Evolutionary conservation across 2,888 invertebrate genomes (phyloP).

Genomic region (Didymodactylos carnosus): DNA sequence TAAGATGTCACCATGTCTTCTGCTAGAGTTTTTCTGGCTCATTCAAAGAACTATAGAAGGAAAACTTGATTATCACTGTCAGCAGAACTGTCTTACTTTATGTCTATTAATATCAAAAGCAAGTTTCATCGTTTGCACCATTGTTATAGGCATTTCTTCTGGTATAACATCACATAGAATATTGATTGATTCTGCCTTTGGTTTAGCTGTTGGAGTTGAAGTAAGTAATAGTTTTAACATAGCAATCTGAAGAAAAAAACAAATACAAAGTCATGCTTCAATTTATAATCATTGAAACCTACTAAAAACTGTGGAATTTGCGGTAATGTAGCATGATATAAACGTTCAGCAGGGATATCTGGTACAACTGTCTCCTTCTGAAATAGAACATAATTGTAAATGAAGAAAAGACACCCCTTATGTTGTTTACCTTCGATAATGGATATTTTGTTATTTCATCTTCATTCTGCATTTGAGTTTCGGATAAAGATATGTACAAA

Average conservation of each 20-base stretch:
- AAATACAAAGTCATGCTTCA: background rate
- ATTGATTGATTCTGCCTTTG: slow-evolving; percentile 84
- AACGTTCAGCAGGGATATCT: slow-evolving; percentile 61
- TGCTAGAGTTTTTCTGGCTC: too few species aligned
- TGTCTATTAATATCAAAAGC: slow-evolving; percentile 93
- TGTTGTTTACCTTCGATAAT: slow-evolving; percentile 42
- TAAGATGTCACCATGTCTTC: too few species aligned
- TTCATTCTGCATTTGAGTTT: slow-evolving; percentile 71
- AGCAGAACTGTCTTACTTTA: slow-evolving; percentile 44
- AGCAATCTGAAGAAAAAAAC: slow-evolving; percentile 45
- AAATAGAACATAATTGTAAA: slow-evolving; percentile 1
- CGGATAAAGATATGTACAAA: slow-evolving; percentile 75
- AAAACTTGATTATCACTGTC: too few species aligned
- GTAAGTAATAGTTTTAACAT: slow-evolving; percentile 83
- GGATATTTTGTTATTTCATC: slow-evolving; percentile 76
- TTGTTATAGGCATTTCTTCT: slow-evolving; percentile 62
- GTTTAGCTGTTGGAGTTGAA: slow-evolving; percentile 92
- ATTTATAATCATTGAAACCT: slow-evolving; percentile 16
- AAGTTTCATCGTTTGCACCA: slow-evolving; percentile 69
- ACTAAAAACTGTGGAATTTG: slow-evolving; percentile 83
- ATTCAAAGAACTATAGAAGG: too few species aligned
- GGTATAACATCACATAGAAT: slow-evolving; percentile 92
- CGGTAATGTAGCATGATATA: slow-evolving; percentile 81
- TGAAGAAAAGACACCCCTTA: background rate
- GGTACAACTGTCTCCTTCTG: slow-evolving; percentile 43